Base-by-base conservation (phyloP, 2,113 vertebrate species). In the Pipra filicauda region DNA sequence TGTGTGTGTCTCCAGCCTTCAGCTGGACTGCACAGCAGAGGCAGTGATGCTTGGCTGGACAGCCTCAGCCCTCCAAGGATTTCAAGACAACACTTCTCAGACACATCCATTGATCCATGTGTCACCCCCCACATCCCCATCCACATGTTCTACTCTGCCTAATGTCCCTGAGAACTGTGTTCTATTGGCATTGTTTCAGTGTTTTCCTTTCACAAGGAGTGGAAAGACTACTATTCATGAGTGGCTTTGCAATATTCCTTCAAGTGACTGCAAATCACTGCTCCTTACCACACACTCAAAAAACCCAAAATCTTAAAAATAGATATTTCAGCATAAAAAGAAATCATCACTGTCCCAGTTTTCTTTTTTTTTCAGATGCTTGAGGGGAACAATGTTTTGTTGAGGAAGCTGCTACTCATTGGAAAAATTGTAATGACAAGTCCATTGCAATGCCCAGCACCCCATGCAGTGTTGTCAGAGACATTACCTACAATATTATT, bases 1-100 rank as follows among this genome's bases (percentile, higher is more conserved):
- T 1, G 0, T 10, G 9, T n/a, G 24, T 13, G 18, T 26, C 11
- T 10, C 41, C 41, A 64, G 33, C 37, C 51, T 11, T 9, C 72
- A 59, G 37, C 44, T 44, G 52, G 48, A 30, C 20, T 1, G 2
- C 43, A 7, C 18, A 12, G 55, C n/a, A 13, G 49, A 41, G n/a
- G 15, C 20, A 2, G 3, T 28, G 54, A 43, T 67, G 27, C 64
- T 33, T 3, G 2, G 37, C 44, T 21, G 35, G 55, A 2, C 48
- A 58, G 46, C 22, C 57, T 37, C 39, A 69, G 54, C 20, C 33
- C 37, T 16, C 24, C 39, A 4, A 21, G 59, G 33, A 12, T 39
- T 24, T 59, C 7, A 4, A 43, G 69, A 7, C 83, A 67, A 28
- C 24, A 5, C 43, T 37, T 33, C 33, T 39, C 31, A 75, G 43